A percentile compares a stretch with the other conserved stretches of the same genome.
These are phyloP conservation scores for Cetoscarus ocellatus DNA, from an alignment of 2,797 vertebrate genomes.

Conservation along the genomic window DNA sequence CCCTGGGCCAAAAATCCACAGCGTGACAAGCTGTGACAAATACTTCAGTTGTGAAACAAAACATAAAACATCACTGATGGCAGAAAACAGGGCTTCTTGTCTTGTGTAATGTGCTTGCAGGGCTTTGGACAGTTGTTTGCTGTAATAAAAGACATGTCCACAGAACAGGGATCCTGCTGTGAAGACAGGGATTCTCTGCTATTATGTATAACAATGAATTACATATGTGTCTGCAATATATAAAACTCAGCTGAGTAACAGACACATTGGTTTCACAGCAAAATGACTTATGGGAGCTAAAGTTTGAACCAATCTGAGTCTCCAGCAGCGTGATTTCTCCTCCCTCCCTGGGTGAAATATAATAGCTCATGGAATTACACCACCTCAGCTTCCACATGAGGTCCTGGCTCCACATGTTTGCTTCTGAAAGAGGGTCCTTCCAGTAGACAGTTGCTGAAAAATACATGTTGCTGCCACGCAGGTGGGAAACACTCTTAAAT, in stretches of 20 bases:
- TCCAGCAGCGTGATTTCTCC: conserved; percentile 33
- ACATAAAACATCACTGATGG: conserved; percentile 30
- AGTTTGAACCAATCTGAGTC: conserved; percentile 45
- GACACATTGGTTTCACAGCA: conserved; percentile 27
- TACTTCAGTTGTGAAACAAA: conserved; percentile 38
- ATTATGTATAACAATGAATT: conserved; percentile 51
- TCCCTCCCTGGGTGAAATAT: conserved; percentile 35
- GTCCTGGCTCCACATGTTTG: conserved; percentile 60
- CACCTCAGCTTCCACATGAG: conserved; percentile 63
- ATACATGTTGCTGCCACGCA: conserved; percentile 17
- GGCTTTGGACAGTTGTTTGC: conserved; percentile 32
- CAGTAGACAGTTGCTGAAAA: conserved; percentile 20
- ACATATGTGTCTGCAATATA: conserved; percentile 56
- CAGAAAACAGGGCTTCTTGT: conserved; percentile 25
- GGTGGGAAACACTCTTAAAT: conserved; percentile 45
- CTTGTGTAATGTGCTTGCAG: conserved; percentile 15
- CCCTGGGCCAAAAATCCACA: conserved; percentile 36
- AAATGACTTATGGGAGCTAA: conserved; percentile 29
- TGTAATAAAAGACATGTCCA: conserved; percentile 25
- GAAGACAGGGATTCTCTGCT: conserved; percentile 21
- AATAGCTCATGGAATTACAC: conserved; percentile 68
- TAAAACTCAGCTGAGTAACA: conserved; percentile 47
- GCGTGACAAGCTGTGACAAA: conserved; percentile 52
- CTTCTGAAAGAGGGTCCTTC: conserved; percentile 42
- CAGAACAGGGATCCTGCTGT: conserved; percentile 31